Evolutionary conservation across 1,140 invertebrate species (phyloP), one percentile per base, ranked within the genome.

Genomic region (Macrotrachela quadricornifera): DNA sequence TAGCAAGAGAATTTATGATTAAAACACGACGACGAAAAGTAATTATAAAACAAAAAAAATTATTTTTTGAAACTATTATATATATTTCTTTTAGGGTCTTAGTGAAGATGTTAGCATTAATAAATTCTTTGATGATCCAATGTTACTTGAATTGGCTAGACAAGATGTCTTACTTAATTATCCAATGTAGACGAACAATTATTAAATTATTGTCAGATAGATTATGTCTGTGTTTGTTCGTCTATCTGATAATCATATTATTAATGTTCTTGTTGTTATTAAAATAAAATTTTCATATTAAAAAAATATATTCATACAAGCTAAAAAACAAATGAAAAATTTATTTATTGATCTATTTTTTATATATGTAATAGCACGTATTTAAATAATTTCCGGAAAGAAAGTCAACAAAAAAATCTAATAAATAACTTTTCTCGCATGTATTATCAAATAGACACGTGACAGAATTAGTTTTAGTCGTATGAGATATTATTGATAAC

Each of bases 101-200:
- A 92, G 86, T 58, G 94, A 99, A 68, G 94, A 99, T 70, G 94
- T 99, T 0, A 95, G 87, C 44, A 97, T 99, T 64, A 97, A 97
- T 71, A 99, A 99, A 70, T 99, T 99, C 78, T 99, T 99, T 73
- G 94, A 99, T 65, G 92, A 99, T 77, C 94, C 94, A 73, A 99
- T 99, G 92, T 86, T 99, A 78, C 69, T 99, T 58, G 94, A 99
- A 71, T 73, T 99, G 59, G 94, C 94, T 0, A 77, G 90, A 64
- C 92, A 99, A 69, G 91, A 99, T 71, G 90, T 94, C 40, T 78
- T 90, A 69, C 75, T 92, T 15, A 88, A 86, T 74, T 90, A 85
- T 73, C 79, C 78, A 15, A 63, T 80, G 57, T 79, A 72, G 66
- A 39, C 14, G 12, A 13, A 42, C 40, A 42, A 42, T 42, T 42